Base-by-base conservation (phyloP, 2,797 vertebrate species). In the Decapterus maruadsi region DNA sequence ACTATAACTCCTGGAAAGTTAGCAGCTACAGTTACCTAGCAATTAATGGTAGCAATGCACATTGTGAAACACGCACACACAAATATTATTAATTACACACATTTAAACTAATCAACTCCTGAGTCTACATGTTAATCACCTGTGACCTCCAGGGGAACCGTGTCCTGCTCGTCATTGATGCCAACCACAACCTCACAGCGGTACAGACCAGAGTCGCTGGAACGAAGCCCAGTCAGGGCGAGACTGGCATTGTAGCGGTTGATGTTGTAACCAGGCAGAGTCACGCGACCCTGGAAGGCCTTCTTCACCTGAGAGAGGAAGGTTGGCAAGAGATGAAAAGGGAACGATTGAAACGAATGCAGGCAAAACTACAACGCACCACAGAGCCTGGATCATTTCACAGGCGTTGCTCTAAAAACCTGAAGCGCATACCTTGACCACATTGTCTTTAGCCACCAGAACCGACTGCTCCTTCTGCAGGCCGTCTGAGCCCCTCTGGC, bases 151-250 rank as follows among this genome's bases (percentile, higher is more conserved):
- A 99, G 91, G 0, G 97, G 96, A 78, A 99, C 95, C 13, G 97
- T 96, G 81, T 98, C 97, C 92, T 98, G 97, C 82, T 98, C 97
- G 0, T 99, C 98, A 0, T 97, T 97, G 68, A 99, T 96, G 80
- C 97, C 97, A 1, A 96, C 95, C 82, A 99, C 97, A 46, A 99
- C 97, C 84, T 99, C 94, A 72, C 98, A 99, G 84, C 97, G 98
- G 83, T 99, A 99, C 40, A 99, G 95, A 42, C 98, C 98, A 0
- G 96, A 95, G 74, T 99, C 98, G 16, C 97, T 98, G 80, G 97
- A 96, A 0, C 96, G 95, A 29, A 97, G 91, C 0, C 95, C 94
- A 0, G 90, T 94, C 82, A 99, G 90, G 17, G 95, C 89, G 46
- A 99, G 92, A 0, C 96, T 97, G 86, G 97, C 98, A 0, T 99